Evolutionary conservation across 2,113 vertebrate species (phyloP), one percentile per base, ranked within the genome.

Genomic region (Esox niger): DNA sequence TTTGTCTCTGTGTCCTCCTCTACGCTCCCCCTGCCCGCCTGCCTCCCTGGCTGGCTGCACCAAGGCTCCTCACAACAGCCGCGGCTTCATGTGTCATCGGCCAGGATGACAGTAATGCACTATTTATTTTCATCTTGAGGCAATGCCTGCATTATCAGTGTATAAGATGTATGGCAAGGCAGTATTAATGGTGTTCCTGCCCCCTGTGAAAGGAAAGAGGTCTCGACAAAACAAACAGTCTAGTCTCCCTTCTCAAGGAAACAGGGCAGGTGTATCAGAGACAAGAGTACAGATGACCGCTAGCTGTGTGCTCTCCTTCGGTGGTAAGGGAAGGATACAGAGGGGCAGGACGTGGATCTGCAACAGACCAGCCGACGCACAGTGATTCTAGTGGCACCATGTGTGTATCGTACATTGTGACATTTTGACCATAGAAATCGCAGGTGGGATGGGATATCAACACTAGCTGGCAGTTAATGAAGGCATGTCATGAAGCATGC

Each of bases 111-210:
- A 84, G 84, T 84, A 88, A 90, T 88, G 88, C 82, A 87, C 79
- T 82, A 83, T 84, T 87, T 87, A 82, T 88, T 88, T 90, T 88
- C 86, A 90, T 91, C 89, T 88, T 77, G 78, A 72, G 88, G 88
- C 88, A 77, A 86, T 85, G 89, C 80, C 86, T 82, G 83, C 87
- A 90, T 91, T 89, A 91, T 89, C 86, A 77, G 80, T 79, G 80
- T 86, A 75, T 90, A 84, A 89, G 82, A 89, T 80, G 84, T 86
- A 83, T 82, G 85, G 86, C 75, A 74, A 88, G 86, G 86, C 79
- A 83, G 87, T 88, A 90, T 88, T 88, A 89, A 91, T 89, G 89
- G 83, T 78, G 61, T 81, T 72, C 76, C 79, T 85, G 80, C 75
- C 74, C 72, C 5, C 69, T 76, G 76, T 62, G 49, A 88, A 89